Percentiles rank a stretch among this genome's conserved stretches.
These are phyloP conservation scores for Notothenia coriiceps DNA, from an alignment of 2,113 vertebrate genomes.

Conservation along the genomic window DNA sequence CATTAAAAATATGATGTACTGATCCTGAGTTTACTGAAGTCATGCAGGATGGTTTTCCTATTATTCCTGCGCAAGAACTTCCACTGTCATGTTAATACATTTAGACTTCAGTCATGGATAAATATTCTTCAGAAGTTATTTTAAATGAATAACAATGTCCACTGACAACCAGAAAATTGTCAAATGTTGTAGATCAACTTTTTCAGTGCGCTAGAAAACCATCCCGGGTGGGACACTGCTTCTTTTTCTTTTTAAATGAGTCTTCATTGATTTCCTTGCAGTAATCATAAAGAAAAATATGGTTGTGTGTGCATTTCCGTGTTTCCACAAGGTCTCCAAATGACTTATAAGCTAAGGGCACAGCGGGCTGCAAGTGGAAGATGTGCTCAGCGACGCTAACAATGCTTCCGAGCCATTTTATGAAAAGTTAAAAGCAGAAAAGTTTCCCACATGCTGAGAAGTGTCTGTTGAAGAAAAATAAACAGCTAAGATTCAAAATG, in stretches of 20 bases:
- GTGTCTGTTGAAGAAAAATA: slow-evolving; percentile 78
- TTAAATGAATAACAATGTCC: slow-evolving; percentile 5
- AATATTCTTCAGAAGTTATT: background rate
- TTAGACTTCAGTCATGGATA: no score
- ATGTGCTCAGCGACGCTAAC: slow-evolving; percentile 70
- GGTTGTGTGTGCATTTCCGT: background rate
- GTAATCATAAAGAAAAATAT: slow-evolving; percentile 8
- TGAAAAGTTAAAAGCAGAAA: slow-evolving; percentile 71
- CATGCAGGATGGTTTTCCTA: no score
- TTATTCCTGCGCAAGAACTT: no score
- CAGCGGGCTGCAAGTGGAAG: slow-evolving; percentile 68
- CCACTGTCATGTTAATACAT: no score
- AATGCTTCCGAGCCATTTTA: slow-evolving; percentile 72
- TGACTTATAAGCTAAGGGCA: slow-evolving; percentile 56
- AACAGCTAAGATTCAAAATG: slow-evolving; percentile 74
- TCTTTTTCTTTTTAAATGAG: background rate
- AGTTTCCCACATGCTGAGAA: slow-evolving; percentile 79
- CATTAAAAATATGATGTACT: no score
- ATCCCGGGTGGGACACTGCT: background rate
- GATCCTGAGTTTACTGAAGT: no score
- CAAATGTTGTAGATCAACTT: slow-evolving; percentile 11
- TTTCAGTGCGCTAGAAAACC: no score
- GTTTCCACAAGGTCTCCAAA: slow-evolving; percentile 57
- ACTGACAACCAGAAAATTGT: slow-evolving; percentile 12
- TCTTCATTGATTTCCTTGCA: background rate